Base-by-base conservation (phyloP, 1,140 invertebrate genomes). In the Pseudomyrmex pallidus region DNA sequence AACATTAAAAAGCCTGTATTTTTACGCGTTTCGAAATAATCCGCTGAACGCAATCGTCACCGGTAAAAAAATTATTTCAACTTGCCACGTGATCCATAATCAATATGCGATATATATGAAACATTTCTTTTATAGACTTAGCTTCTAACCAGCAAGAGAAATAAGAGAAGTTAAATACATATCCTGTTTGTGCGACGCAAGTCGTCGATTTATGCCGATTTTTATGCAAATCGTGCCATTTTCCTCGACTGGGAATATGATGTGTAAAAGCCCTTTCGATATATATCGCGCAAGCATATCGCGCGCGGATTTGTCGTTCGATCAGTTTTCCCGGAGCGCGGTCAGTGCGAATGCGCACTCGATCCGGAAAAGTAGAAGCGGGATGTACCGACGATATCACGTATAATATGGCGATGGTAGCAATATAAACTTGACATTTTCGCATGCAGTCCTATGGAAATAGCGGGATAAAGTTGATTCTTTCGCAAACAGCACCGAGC, bases 391-490 rank as follows among this genome's bases (percentile, higher is more conserved):
- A 35, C 35, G 35, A 86, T 83, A 84, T 84, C 73, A 56, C 73
- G 56, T 87, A 77, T 68, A 64, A 54, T 78, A 76, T 61, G 54
- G 54, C 54, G 3, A 73, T 52, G 63, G 66, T 48, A 56, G 74
- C 74, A 63, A 64, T 48, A 50, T 61, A 54, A 20, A 82, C 66
- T 74, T 77, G 85, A 86, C 80, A 54, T 87, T 87, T 83, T 73
- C 66, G 61, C 72, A 35, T 54, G 64, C 57, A 52, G 64, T 44
- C 54, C 73, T 67, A 68, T 87, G 82, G 85, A 86, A 87, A 74
- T 73, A 56, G 57, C 63, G 76, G 67, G 73, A 66, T 76, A 70
- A 83, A 83, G 52, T 86, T 82, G 64, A 50, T 64, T 56, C 59
- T 72, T 83, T 86, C 67, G 74, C 54, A 63, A 64, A 78, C 68